Base-by-base conservation (phyloP, 2,797 vertebrate species). In the Periophthalmus magnuspinnatus region DNA sequence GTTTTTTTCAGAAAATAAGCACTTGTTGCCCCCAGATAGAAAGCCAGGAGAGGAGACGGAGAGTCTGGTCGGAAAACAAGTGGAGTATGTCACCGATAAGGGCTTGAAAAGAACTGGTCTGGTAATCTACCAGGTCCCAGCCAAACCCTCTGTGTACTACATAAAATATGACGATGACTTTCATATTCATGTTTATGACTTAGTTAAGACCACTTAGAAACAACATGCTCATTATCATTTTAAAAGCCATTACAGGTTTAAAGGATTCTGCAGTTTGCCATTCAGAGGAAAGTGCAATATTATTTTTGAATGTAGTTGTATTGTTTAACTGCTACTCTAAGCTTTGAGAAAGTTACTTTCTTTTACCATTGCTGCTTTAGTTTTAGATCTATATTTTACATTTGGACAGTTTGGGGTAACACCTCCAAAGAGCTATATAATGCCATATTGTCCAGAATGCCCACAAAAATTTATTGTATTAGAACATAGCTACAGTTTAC, bases 131-230 rank as follows among this genome's bases (percentile, higher is more conserved):
- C 94, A 95, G 86, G 94, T 95, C 69, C 94, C 94, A 2, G 93
- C 94, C 81, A 95, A 95, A 78, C 94, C 94, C 59, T 95, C 94
- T 0, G 94, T 95, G 81, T 95, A 95, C 84, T 95, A 94, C 68
- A 95, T 95, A 81, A 95, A 95, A 89, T 95, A 94, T 14, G 94
- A 95, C 28, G 94, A 95, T 87, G 94, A 95, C 89, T 95, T 94
- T 90, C 94, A 95, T 88, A 94, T 95, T 80, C 94, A 95, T 62
- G 94, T 95, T 73, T 95, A 95, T 76, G 94, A 95, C 87, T 90
- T 95, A 81, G 94, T 95, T 77, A 95, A 95, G 89, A 95, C 94
- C 82, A 93, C 93, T 88, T 95, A 93, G 84, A 89, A 24, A 68
- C 68, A 59, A 75, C 72, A 80, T 84, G 85, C 84, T 68, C 77